Evolutionary conservation across 2,888 invertebrate genomes (phyloP), one percentile per base, ranked within the genome.

Genomic region (Elysia crispata): DNA sequence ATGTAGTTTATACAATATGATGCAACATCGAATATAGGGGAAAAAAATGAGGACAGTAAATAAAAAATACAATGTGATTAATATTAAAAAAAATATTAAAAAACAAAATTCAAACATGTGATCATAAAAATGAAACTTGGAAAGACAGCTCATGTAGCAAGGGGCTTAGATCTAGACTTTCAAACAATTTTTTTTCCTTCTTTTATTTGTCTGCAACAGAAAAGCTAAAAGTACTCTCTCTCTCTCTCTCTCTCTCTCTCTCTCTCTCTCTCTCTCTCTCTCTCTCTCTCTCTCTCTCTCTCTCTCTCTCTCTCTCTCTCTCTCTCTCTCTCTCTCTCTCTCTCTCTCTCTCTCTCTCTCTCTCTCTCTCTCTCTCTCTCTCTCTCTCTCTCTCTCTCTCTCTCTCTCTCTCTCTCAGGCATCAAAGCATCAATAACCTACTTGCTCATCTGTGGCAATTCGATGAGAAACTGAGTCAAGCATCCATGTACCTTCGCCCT

Each of bases 401-500:
- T 28, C 25, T 1, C 30, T 23, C 66, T 23, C 23, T 23, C 20
- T 23, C 25, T 23, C 66, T 15, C 30, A 28, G 33, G n/a, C n/a
- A n/a, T n/a, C 5, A 20, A 41, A 1, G n/a, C 33, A 49, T 49
- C 23, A n/a, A n/a, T n/a, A n/a, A 72, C 33, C 20, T 70, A 89
- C 90, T 84, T 87, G 82, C 80, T 87, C 79, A 78, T 91, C 89
- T 64, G 83, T 81, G 15, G 86, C 84, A n/a, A 92, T 82, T 73
- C 91, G 85, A 1, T 90, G 88, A 77, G 91, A 91, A 18, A 93
- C 89, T 1, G 91, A 89, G n/a, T 92, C 91, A 33, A 93, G 85
- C 91, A 93, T 92, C 93, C 93, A 93, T 62, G 94, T 88, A 69
- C 88, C 91, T 50, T 91, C 90, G 31, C 91, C 91, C 57, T 86